Percentiles rank a stretch among this genome's conserved stretches.
Evolutionary conservation across 1,140 invertebrate species (phyloP).

Genomic region (Centruroides sculpturatus): DNA sequence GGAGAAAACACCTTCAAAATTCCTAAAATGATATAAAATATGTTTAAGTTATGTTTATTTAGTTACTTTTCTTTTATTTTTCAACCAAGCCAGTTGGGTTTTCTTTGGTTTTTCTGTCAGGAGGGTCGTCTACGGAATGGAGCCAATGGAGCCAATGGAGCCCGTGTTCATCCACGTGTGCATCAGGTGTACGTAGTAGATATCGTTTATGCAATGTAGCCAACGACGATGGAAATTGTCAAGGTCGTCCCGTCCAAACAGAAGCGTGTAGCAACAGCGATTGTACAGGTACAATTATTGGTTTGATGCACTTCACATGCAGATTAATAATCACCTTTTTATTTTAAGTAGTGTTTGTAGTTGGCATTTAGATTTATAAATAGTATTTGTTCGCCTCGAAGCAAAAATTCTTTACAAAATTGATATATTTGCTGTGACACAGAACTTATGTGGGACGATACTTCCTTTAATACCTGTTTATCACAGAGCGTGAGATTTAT

Average conservation of each 20-base stretch:
- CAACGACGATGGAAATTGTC: slow-evolving; percentile 1
- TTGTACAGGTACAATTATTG: slow-evolving; percentile 3
- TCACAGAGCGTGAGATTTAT: too few species aligned
- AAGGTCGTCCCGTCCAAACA: slow-evolving; percentile 7
- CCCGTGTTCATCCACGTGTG: slow-evolving; percentile 13
- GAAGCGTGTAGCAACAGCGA: slow-evolving; percentile 1
- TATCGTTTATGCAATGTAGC: slow-evolving; percentile 9
- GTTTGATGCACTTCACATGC: background rate
- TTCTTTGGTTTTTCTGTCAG: slow-evolving; percentile 1
- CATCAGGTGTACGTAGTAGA: slow-evolving; percentile 9
- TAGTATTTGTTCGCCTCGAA: background rate
- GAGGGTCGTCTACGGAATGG: slow-evolving; percentile 5
- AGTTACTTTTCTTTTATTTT: too few species aligned
- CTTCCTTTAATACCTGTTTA: too few species aligned
- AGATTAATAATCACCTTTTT: too few species aligned
- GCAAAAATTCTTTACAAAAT: background rate
- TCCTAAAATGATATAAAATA: too few species aligned
- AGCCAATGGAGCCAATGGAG: slow-evolving; percentile 16
- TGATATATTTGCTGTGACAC: too few species aligned
- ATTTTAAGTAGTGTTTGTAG: too few species aligned
- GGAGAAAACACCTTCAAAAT: too few species aligned
- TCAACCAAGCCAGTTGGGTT: too few species aligned
- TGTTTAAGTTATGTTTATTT: too few species aligned
- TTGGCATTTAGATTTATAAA: background rate
- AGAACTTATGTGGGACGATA: too few species aligned